A percentile compares a stretch with the other conserved stretches of the same genome.
Conservation (phyloP, 1,140 invertebrate genomes). For the Gerris buenoi region DNA sequence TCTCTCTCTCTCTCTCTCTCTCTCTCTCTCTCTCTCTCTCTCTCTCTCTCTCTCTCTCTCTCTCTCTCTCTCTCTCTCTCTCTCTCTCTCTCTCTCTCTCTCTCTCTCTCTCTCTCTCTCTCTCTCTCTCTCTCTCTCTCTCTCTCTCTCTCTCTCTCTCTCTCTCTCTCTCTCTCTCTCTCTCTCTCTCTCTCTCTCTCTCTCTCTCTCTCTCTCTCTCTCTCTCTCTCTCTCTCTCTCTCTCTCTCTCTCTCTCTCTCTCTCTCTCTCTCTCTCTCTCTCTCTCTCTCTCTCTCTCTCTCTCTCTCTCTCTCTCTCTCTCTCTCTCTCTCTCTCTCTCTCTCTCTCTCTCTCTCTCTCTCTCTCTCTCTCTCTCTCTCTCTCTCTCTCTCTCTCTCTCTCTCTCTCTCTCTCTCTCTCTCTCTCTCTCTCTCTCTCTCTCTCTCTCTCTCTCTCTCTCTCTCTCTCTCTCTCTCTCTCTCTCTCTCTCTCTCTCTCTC, state of each 20-base stretch:
- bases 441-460: neutral
- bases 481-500: neutral
- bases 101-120: constrained; percentile 1
- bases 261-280: constrained; percentile 1
- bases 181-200: constrained; percentile 1
- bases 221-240: constrained; percentile 1
- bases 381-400: neutral
- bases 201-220: constrained; percentile 1
- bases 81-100: constrained; percentile 1
- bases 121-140: constrained; percentile 1
- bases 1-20: constrained; percentile 1
- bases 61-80: constrained; percentile 1
- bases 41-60: constrained; percentile 1
- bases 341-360: neutral
- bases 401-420: neutral
- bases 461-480: neutral
- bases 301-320: constrained; percentile 1
- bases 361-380: constrained; percentile 1
- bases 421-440: neutral
- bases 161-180: constrained; percentile 1
- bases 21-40: constrained; percentile 1
- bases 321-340: constrained; percentile 1
- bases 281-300: constrained; percentile 1
- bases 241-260: constrained; percentile 1
- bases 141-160: constrained; percentile 1